Conservation (phyloP, 2,888 invertebrate species). For the Mellilla xanthometata region DNA sequence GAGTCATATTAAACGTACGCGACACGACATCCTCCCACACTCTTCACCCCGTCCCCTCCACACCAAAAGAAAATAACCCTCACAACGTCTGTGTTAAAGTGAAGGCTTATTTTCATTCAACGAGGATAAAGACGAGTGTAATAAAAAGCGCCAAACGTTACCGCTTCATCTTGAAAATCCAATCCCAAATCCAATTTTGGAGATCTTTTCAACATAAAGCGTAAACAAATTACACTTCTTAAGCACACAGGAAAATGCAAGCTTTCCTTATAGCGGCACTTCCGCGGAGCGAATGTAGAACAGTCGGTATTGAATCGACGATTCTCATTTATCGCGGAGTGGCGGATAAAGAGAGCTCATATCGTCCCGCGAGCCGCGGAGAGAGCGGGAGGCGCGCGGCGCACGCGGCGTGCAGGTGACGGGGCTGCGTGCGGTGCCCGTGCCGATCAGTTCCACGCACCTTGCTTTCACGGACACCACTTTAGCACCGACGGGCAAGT, state of each 20-base stretch:
- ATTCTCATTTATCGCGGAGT: conserved; percentile 4
- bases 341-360: conserved; percentile 14
- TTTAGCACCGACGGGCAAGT: conserved; percentile 98
- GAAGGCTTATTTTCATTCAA: conserved; percentile 22
- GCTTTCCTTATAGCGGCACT: conserved; percentile 9
- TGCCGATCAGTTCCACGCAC: conserved; percentile 87
- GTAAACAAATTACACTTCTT: conserved; percentile 12
- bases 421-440: conserved; percentile 86
- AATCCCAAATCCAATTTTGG: conserved; percentile 8
- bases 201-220: conserved; percentile 16
- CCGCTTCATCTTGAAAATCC: conserved; percentile 20
- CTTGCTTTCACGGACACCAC: conserved; percentile 99
- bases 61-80: conserved; percentile 30
- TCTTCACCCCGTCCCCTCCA: conserved; percentile 14
- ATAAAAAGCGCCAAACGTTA: conserved; percentile 19
- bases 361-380: conserved; percentile 9
- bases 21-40: conserved; percentile 42
- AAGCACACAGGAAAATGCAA: conserved; percentile 12
- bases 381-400: conserved; percentile 29
- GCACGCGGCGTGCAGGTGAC: conserved; percentile 74
- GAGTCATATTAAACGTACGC: conserved; percentile 71
- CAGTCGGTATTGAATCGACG: not conserved
- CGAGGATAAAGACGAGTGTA: conserved; percentile 16
- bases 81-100: conserved; percentile 13
- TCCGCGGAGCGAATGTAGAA: conserved; percentile 3